Percentiles rank a stretch among this genome's conserved stretches.
phyloP scores from a whole-genome alignment of 2,113 vertebrate species.

The Rallus limicola region DNA sequence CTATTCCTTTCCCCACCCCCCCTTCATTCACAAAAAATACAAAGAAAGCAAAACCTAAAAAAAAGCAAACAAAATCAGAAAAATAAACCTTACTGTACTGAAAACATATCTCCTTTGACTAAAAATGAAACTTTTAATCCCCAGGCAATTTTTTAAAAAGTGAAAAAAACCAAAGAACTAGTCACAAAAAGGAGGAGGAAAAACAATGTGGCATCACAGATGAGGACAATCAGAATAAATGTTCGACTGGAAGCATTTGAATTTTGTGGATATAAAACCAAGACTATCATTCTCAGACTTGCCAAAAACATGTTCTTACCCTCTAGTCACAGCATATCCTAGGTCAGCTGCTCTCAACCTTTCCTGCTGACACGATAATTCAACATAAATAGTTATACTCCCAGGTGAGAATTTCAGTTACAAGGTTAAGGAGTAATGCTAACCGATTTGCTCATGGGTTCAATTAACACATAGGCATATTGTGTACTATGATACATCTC shows the following conservation, averaged over 20 bases:
- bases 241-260: background rate
- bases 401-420: background rate
- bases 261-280: background rate
- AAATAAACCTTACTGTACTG: background rate
- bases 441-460: background rate
- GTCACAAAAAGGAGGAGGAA: background rate
- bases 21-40: background rate
- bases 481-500: background rate
- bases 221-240: background rate
- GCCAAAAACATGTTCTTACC: background rate
- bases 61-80: background rate
- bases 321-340: background rate
- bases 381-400: background rate
- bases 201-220: rapidly evolving
- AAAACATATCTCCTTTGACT: background rate
- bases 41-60: background rate
- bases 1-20: background rate
- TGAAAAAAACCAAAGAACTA: background rate
- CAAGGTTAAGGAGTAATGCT: background rate
- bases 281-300: background rate
- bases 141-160: background rate
- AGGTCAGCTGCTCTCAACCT: background rate
- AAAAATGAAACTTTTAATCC: background rate
- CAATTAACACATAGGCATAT: background rate
- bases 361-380: background rate